Percentiles rank a stretch among this genome's conserved stretches.
Conservation (phyloP, 2,797 vertebrate genomes). For the Halcyon smyrnensis region DNA sequence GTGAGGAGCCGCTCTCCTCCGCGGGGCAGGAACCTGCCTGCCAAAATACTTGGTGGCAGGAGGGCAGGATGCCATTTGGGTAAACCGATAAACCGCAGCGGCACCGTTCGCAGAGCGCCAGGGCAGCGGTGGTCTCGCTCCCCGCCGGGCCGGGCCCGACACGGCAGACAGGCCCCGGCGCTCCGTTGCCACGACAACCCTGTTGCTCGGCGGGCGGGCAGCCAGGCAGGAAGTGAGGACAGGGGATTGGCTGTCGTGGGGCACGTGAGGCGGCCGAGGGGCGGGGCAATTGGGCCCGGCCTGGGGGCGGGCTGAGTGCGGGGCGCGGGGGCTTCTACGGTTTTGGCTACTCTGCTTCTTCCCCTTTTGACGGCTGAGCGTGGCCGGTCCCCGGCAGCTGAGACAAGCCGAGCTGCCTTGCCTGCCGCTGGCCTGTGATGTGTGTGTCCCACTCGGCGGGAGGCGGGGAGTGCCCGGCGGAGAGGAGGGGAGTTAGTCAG, state of each 20-base stretch:
- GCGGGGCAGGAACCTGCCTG: neutral
- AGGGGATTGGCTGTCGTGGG: conserved; percentile 25
- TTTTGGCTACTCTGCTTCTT: rapidly evolving
- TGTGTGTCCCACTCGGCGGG: neutral
- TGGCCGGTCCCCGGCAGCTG: neutral
- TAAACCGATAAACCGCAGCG: neutral
- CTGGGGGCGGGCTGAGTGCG: neutral
- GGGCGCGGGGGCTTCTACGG: neutral
- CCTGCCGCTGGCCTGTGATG: neutral
- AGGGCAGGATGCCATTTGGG: neutral
- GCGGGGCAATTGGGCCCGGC: neutral
- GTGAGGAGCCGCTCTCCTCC: neutral
- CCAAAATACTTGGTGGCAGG: rapidly evolving
- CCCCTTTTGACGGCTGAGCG: neutral
- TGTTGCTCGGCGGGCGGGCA: neutral
- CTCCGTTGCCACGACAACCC: conserved; percentile 80
- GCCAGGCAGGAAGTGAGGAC: conserved; percentile 80
- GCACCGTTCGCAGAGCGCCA: rapidly evolving
- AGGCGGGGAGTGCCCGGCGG: neutral
- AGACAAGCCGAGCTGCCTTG: neutral
- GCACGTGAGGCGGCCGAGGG: neutral
- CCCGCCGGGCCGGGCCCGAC: neutral
- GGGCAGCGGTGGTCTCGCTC: too few species aligned
- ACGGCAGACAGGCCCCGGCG: neutral
- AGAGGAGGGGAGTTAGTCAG: conserved; percentile 42